Conservation (phyloP, 37 sponge, comb jelly and placozoan genomes). For the Mnemiopsis leidyi region DNA sequence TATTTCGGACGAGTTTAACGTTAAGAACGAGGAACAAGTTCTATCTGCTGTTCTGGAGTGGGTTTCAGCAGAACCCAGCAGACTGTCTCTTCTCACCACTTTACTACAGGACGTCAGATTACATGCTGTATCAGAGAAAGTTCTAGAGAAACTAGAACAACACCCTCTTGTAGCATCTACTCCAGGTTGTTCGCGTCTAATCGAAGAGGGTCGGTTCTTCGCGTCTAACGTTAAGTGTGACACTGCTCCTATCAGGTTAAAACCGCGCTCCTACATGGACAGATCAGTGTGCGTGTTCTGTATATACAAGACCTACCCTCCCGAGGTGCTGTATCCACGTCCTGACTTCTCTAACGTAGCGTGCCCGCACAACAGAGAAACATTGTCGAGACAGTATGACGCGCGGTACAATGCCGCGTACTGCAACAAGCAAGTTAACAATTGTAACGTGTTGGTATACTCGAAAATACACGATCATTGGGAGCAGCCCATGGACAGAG, state of each 20-base stretch:
- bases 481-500: neutral
- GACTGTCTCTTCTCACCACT: neutral
- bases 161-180: neutral
- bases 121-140: neutral
- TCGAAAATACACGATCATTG: neutral
- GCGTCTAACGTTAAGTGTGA: conserved; percentile 13
- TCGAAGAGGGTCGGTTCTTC: neutral
- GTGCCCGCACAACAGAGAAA: neutral
- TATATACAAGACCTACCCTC: neutral
- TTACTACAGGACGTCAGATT: conserved; percentile 6
- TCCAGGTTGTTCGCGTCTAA: neutral
- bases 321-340: neutral
- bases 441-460: conserved; percentile 3
- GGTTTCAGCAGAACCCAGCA: neutral
- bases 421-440: neutral
- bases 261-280: conserved; percentile 10
- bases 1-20: conserved; percentile 32
- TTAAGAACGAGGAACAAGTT: conserved; percentile 18
- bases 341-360: conserved; percentile 3
- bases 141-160: neutral
- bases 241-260: neutral
- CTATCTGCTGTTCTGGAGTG: neutral
- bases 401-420: neutral
- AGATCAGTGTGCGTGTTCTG: neutral
- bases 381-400: neutral